Evolutionary conservation across 2,797 vertebrate species (phyloP), one percentile per base, ranked within the genome.

Genomic region (Galago senegalensis): DNA sequence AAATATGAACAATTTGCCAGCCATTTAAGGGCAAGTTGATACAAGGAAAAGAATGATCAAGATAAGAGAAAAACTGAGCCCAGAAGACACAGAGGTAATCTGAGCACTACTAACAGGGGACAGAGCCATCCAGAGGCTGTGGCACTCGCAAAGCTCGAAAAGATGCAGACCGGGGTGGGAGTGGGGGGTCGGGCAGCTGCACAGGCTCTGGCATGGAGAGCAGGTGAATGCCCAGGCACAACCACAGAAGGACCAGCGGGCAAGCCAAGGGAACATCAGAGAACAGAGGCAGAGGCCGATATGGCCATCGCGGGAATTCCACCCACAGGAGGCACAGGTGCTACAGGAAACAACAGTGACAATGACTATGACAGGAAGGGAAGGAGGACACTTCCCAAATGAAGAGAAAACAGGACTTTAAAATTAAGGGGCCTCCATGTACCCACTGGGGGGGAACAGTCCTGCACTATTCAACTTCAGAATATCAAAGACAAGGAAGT

Each of bases 341-440:
- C 10, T 13, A 3, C 18, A 31, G 23, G 25, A 43, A 27, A 34
- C 3, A 69, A 49, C 1, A 17, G 9, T 0, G 1, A 17, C 0
- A 1, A 11, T 0, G n/a, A 4, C 0, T 1, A 23, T 0, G 5
- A 63, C 0, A 8, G 4, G 3, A 37, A 12, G 21, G n/a, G 34
- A 67, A 17, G 20, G 2, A 27, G n/a, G 56, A 72, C 9, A 25
- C 7, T 16, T 18, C 65, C 13, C 23, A 29, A 16, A 29, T 7
- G 43, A 29, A 20, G 46, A 37, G 34, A 56, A 23, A 75, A 23
- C 11, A 34, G 49, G 75, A 76, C 53, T 70, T 49, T 1, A 20
- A 72, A 65, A 60, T 11, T 27, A 6, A 65, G 14, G 14, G 43
- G 18, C 18, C 25, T 31, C 27, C n/a, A 3, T 7, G 7, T 12